These are phyloP conservation scores for Mantis religiosa DNA, from an alignment of 2,888 invertebrate species.

Conservation along the genomic window DNA sequence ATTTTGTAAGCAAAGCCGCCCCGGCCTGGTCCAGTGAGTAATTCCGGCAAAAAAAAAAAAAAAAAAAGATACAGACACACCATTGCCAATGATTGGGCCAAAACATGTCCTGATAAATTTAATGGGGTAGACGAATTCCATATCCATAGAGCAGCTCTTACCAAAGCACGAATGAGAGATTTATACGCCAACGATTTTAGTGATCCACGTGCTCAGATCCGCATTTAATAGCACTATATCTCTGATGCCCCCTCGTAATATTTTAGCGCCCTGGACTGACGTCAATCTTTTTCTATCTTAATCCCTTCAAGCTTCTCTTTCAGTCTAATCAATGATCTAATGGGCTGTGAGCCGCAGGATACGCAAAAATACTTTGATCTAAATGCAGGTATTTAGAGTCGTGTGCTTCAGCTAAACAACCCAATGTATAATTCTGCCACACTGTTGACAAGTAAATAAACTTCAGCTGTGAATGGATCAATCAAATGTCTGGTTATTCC, in stretches of 20 bases:
- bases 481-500: too few relatives aligned
- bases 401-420: too few relatives aligned
- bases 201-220: background rate
- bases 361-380: background rate
- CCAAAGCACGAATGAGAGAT: background rate
- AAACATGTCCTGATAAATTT: background rate
- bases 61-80: too few relatives aligned
- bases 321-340: background rate
- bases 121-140: background rate
- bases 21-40: too few relatives aligned
- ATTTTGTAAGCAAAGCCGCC: too few relatives aligned
- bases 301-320: background rate
- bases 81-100: too few relatives aligned
- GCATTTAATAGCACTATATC: background rate
- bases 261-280: background rate
- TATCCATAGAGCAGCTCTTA: background rate
- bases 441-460: too few relatives aligned
- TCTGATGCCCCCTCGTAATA: background rate
- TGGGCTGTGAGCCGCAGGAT: background rate
- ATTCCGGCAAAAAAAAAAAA: too few relatives aligned
- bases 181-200: background rate
- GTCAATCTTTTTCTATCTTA: background rate
- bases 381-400: background rate
- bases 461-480: too few relatives aligned
- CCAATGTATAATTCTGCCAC: too few relatives aligned